A percentile compares a stretch with the other conserved stretches of the same genome.
Conservation (phyloP, 2,888 invertebrate species). For the Rhaphigaster nebulosa region DNA sequence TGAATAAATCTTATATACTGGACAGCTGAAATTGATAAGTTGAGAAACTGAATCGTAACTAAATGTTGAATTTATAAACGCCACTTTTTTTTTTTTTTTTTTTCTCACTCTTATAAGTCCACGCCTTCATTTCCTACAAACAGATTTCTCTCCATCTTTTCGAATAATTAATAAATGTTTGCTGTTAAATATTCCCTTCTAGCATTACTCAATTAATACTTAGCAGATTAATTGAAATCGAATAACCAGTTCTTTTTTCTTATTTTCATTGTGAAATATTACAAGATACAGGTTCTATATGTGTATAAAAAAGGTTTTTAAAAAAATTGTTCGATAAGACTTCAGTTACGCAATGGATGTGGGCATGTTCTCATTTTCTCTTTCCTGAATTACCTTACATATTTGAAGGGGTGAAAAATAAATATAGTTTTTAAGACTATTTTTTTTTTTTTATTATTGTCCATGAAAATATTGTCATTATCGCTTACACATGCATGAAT, state of each 20-base stretch:
- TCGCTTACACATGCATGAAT: background rate
- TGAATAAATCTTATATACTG: background rate
- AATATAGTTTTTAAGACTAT: background rate
- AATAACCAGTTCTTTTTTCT: conserved; percentile 9
- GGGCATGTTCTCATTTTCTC: background rate
- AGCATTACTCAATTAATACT: conserved; percentile 43
- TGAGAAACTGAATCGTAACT: conserved; percentile 7
- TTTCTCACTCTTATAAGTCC: background rate
- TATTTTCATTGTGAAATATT: conserved; percentile 29
- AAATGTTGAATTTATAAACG: conserved; percentile 34
- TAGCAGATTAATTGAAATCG: conserved; percentile 28
- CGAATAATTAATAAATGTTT: conserved; percentile 11
- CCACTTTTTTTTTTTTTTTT: background rate
- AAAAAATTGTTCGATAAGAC: conserved; percentile 21
- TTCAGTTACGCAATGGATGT: conserved; percentile 6
- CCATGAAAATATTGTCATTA: background rate
- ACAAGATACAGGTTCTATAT: background rate
- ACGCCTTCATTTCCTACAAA: conserved; percentile 28
- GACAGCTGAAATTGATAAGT: conserved; percentile 43
- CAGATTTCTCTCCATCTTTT: conserved; percentile 31
- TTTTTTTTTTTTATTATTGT: background rate
- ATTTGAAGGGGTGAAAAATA: background rate
- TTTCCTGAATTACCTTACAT: background rate
- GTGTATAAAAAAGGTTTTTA: background rate
- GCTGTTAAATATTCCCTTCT: background rate